Percentiles rank a stretch among this genome's conserved stretches.
phyloP scores from a whole-genome alignment of 2,797 vertebrate species.

The Mus caroli region DNA sequence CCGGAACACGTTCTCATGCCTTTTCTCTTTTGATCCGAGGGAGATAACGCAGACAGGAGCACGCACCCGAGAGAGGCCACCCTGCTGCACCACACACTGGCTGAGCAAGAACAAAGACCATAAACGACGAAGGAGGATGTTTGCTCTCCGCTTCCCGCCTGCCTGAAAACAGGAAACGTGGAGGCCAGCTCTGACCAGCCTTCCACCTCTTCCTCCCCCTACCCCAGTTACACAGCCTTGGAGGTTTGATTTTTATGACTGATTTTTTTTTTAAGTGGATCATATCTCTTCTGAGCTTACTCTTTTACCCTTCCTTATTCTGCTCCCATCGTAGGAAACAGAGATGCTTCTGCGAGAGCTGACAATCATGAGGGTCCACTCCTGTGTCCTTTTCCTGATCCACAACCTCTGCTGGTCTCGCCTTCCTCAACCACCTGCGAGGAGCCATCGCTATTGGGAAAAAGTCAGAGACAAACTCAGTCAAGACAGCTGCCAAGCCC shows the following conservation, averaged over 20 bases:
- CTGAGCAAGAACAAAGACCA: conserved; percentile 82
- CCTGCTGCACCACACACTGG: conserved; percentile 72
- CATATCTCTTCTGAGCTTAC: not conserved
- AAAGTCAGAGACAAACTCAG: not conserved
- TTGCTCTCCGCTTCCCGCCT: conserved; percentile 69
- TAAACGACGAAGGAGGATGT: conserved; percentile 74
- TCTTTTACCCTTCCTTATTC: not conserved
- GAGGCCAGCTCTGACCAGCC: not conserved
- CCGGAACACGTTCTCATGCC: conserved; percentile 56
- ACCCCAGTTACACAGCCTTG: conserved; percentile 20
- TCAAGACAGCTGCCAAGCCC: not conserved
- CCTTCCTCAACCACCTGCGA: not conserved
- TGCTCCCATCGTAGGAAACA: not conserved
- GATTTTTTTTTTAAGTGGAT: not conserved
- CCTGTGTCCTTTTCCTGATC: not conserved
- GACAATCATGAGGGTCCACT: accelerated
- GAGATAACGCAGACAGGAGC: conserved; percentile 69
- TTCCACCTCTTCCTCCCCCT: conserved; percentile 59
- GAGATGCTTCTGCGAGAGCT: accelerated
- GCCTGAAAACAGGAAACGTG: conserved; percentile 77
- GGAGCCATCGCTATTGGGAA: not conserved
- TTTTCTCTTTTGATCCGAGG: conserved; percentile 76
- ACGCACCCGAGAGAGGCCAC: conserved; percentile 64
- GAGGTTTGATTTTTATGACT: conserved; percentile 43
- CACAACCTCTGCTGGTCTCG: not conserved